Conservation (phyloP, 2,888 invertebrate species). For the Heliconius hortense region DNA sequence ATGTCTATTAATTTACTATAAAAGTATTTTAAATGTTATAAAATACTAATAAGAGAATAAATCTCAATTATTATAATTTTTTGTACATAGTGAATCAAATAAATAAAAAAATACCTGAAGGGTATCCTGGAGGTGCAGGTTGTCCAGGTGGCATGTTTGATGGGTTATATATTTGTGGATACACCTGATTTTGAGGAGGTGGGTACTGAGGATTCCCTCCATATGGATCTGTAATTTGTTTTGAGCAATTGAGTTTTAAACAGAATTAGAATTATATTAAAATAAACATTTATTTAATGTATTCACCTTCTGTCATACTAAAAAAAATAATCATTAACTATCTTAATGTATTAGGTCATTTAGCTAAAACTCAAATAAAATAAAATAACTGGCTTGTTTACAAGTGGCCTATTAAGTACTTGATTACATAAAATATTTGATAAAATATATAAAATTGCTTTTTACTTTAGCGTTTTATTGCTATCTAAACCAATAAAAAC, state of each 20-base stretch:
- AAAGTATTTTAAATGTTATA: too few relatives aligned
- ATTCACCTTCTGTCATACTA: not conserved
- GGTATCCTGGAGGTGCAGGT: conserved; percentile 48
- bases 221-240: conserved; percentile 63
- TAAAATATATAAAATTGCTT: not conserved
- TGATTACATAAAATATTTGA: not conserved
- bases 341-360: conserved; percentile 12
- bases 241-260: not conserved
- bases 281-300: not conserved
- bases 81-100: too few relatives aligned
- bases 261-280: not conserved
- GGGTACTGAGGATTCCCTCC: conserved; percentile 62
- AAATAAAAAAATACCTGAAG: conserved; percentile 39
- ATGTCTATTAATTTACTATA: too few relatives aligned
- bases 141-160: conserved; percentile 56
- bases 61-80: too few relatives aligned
- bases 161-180: conserved; percentile 63
- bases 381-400: not conserved
- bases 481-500: not conserved
- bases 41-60: too few relatives aligned
- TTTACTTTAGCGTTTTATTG: not conserved
- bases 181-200: conserved; percentile 62
- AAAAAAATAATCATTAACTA: not conserved
- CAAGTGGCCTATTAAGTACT: not conserved
- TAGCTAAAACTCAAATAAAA: not conserved